Conservation (phyloP, 1,140 invertebrate species). For the Zaprionus ornatus region DNA sequence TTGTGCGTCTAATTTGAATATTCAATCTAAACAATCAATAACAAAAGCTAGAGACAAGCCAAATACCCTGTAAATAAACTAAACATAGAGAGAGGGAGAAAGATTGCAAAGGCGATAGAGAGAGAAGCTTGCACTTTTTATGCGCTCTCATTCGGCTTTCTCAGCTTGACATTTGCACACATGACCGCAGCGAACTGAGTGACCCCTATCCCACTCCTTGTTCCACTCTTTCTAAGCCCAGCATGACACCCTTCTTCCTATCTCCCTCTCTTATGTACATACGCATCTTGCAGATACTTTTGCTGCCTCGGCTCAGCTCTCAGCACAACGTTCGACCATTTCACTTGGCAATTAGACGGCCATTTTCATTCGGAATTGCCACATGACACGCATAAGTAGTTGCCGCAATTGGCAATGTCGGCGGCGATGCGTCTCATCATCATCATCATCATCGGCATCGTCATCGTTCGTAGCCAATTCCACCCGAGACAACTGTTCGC, state of each 20-base stretch:
- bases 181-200: conserved; percentile 30
- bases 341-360: conserved; percentile 54
- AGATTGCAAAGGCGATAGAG: neutral
- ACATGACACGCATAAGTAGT: conserved; percentile 64
- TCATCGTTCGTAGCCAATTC: conserved; percentile 4
- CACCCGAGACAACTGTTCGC: conserved; percentile 5
- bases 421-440: conserved; percentile 19
- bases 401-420: conserved; percentile 44
- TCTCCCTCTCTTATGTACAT: neutral
- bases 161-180: conserved; percentile 43
- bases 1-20: conserved; percentile 50
- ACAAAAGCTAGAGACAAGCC: conserved; percentile 2
- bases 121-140: conserved; percentile 21
- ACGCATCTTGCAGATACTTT: conserved; percentile 40
- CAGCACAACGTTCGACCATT: conserved; percentile 21
- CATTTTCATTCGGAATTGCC: conserved; percentile 61
- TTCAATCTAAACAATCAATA: conserved; percentile 28
- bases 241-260: neutral
- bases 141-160: too few species aligned
- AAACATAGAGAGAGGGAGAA: neutral
- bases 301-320: neutral
- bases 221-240: too few species aligned
- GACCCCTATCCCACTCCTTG: too few species aligned
- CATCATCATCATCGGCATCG: neutral
- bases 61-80: neutral